phyloP scores from a whole-genome alignment of 1,140 invertebrate species.

The Pachyrhynchus sulphureomaculatus region DNA sequence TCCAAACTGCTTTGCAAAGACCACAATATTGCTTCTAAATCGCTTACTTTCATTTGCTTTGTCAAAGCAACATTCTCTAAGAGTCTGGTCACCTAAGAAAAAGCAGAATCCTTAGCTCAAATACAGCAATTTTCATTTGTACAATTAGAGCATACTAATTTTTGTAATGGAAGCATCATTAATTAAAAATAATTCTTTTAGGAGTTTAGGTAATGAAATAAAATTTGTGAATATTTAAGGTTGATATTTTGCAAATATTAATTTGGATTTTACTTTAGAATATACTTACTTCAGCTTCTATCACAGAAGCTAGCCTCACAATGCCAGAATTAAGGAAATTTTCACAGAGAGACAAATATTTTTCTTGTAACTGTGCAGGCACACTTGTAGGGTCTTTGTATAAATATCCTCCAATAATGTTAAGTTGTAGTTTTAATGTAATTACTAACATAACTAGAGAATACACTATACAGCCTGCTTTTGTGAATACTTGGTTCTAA shows the following conservation, averaged over 20 bases:
- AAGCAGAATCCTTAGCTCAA: neutral
- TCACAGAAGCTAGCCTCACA: slow-evolving; percentile 61
- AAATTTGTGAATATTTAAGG: too few relatives aligned
- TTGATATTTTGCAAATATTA: too few relatives aligned
- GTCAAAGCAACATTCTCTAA: slow-evolving; percentile 69
- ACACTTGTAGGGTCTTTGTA: slow-evolving; percentile 65
- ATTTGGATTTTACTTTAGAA: too few relatives aligned
- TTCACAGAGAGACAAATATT: slow-evolving; percentile 70
- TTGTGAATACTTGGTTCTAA: slow-evolving; percentile 64
- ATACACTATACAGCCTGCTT: slow-evolving; percentile 75
- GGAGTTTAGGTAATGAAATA: too few relatives aligned
- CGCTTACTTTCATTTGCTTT: slow-evolving; percentile 71
- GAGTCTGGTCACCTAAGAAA: slow-evolving; percentile 55
- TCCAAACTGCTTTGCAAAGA: slow-evolving; percentile 69
- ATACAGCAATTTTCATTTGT: too few relatives aligned
- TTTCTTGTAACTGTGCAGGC: slow-evolving; percentile 64
- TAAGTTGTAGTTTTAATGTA: slow-evolving; percentile 80
- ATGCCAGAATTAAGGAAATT: slow-evolving; percentile 74
- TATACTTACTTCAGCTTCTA: slow-evolving; percentile 68
- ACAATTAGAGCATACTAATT: too few relatives aligned
- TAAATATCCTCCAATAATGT: slow-evolving; percentile 83
- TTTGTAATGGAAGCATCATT: too few relatives aligned
- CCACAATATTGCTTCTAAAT: slow-evolving; percentile 80
- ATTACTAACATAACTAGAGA: slow-evolving; percentile 77
- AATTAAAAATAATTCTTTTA: too few relatives aligned